Conservation (phyloP, 1,140 invertebrate genomes). For the Forficula auricularia region DNA sequence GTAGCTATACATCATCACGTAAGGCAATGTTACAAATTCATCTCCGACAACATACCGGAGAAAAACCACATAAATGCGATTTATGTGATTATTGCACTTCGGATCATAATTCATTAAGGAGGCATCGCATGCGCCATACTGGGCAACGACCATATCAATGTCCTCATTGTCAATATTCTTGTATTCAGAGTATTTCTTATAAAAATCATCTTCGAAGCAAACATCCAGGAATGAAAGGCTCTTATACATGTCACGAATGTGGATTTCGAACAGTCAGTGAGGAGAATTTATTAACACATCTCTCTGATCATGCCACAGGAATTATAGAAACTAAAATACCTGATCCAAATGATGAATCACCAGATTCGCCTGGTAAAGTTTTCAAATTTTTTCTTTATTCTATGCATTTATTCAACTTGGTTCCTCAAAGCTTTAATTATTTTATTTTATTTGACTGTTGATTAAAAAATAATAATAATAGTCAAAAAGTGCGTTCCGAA, state of each 20-base stretch:
- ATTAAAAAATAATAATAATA: too few species aligned
- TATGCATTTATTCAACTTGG: background rate
- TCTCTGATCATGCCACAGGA: slow-evolving; percentile 35
- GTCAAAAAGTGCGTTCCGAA: too few species aligned
- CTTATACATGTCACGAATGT: slow-evolving; percentile 38
- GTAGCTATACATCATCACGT: slow-evolving; percentile 49
- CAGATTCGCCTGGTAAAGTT: too few species aligned
- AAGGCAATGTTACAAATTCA: slow-evolving; percentile 50
- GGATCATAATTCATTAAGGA: slow-evolving; percentile 51
- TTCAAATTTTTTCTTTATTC: background rate
- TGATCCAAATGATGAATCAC: too few species aligned
- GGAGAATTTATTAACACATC: slow-evolving; percentile 33
- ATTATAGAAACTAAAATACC: slow-evolving; percentile 20
- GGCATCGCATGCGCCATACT: slow-evolving; percentile 57
- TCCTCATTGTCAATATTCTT: slow-evolving; percentile 46
- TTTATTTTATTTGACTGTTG: too few species aligned
- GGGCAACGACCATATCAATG: slow-evolving; percentile 50
- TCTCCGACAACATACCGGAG: slow-evolving; percentile 49
- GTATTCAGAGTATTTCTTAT: slow-evolving; percentile 45
- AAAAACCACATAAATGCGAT: slow-evolving; percentile 52
- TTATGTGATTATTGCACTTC: slow-evolving; percentile 47
- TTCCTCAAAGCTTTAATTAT: slow-evolving; percentile 12
- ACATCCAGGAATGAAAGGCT: slow-evolving; percentile 36
- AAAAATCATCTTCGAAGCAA: slow-evolving; percentile 45
- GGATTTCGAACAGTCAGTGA: slow-evolving; percentile 40